Conservation (phyloP, 1,140 invertebrate species). For the Panagrolaimus sp. region DNA sequence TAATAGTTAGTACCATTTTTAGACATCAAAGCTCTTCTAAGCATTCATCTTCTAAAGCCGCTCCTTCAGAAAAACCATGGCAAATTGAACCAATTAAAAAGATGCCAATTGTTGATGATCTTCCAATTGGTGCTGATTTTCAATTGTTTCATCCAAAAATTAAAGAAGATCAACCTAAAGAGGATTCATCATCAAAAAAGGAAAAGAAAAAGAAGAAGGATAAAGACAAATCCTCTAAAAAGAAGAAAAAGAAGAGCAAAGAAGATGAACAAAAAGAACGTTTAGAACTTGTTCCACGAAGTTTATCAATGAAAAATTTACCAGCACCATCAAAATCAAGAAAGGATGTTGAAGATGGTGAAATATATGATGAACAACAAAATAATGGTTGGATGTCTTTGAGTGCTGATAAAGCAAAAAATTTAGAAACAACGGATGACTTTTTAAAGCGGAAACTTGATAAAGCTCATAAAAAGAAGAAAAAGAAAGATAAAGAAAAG, state of each 20-base stretch:
- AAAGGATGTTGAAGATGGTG: neutral
- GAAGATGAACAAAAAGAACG: neutral
- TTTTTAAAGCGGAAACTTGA: neutral
- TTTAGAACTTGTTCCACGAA: neutral
- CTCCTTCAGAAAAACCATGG: neutral
- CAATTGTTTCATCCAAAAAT: conserved; percentile 2
- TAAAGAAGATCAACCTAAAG: too few relatives aligned
- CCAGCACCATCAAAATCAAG: neutral
- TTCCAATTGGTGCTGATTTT: conserved; percentile 7
- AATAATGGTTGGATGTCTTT: conserved; percentile 2
- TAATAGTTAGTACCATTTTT: too few relatives aligned
- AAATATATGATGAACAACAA: neutral
- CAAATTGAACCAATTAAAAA: conserved; percentile 5
- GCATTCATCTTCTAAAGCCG: neutral
- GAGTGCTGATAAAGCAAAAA: neutral
- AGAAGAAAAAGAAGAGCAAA: conserved; percentile 1
- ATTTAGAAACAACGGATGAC: neutral
- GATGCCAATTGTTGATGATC: conserved; percentile 8
- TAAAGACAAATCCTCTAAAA: neutral
- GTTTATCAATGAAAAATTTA: neutral
- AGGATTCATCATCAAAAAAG: too few relatives aligned
- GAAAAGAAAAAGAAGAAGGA: neutral
- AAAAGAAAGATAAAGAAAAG: too few relatives aligned
- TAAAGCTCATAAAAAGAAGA: too few relatives aligned
- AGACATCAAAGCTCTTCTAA: too few relatives aligned